Percentiles rank a stretch among this genome's conserved stretches.
Conservation (phyloP, 1,140 invertebrate genomes). For the fruit fly (Drosophila melanogaster) region DNA sequence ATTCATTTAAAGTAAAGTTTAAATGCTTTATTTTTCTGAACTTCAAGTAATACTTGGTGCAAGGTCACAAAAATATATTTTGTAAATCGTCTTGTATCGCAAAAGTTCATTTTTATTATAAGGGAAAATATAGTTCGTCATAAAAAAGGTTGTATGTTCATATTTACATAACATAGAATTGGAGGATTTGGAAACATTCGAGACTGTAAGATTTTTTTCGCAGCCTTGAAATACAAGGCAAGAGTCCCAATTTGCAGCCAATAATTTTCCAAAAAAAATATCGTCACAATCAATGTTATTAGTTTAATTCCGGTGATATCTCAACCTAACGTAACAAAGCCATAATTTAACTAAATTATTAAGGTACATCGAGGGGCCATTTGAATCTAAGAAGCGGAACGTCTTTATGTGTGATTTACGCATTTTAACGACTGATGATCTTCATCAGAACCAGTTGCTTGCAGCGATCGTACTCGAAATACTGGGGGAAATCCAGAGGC, state of each 20-base stretch:
- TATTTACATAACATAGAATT: no score
- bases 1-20: not conserved
- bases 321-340: not conserved
- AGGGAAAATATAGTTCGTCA: not conserved
- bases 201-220: no score
- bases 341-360: constrained; percentile 9
- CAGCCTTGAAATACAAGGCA: no score
- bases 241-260: no score
- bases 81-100: not conserved
- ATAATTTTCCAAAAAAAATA: not conserved
- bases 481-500: constrained; percentile 91
- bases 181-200: not conserved
- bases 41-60: not conserved
- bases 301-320: constrained; percentile 1
- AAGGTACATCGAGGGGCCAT: constrained; percentile 1
- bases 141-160: no score
- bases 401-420: not conserved
- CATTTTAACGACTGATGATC: constrained; percentile 84
- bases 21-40: not conserved
- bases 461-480: constrained; percentile 92
- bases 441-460: constrained; percentile 91
- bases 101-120: no score
- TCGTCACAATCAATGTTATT: not conserved
- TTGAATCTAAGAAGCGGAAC: constrained; percentile 1
- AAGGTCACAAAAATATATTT: not conserved